Conservation (phyloP, 2,888 invertebrate genomes). For the Metopia argyrocephala region DNA sequence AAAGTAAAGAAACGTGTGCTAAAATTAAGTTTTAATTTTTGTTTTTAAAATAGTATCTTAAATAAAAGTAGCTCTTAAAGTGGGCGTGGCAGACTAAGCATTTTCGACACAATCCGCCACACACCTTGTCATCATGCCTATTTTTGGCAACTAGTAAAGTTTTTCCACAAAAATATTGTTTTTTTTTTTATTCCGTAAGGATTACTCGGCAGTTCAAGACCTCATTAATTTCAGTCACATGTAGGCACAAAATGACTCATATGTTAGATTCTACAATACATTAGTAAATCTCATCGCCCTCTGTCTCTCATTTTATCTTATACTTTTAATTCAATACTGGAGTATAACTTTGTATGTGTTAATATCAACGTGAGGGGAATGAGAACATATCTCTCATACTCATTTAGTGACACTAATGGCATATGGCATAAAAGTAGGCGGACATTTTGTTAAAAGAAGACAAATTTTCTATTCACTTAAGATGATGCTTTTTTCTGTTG, state of each 20-base stretch:
- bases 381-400: background rate
- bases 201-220: too few species aligned
- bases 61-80: too few species aligned
- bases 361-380: background rate
- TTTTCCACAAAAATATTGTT: too few species aligned
- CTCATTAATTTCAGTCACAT: background rate
- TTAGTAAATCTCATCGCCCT: background rate
- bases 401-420: background rate
- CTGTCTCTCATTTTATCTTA: conserved; percentile 9
- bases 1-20: too few species aligned
- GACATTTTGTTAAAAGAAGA: conserved; percentile 62
- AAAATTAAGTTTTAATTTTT: too few species aligned
- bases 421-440: conserved; percentile 54
- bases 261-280: background rate
- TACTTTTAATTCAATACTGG: background rate
- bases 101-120: too few species aligned
- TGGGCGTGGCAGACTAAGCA: too few species aligned
- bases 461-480: conserved; percentile 58
- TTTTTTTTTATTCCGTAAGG: too few species aligned
- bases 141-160: too few species aligned
- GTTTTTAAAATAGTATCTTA: too few species aligned
- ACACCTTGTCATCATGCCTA: too few species aligned
- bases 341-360: background rate
- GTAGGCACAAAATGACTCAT: background rate
- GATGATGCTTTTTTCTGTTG: conserved; percentile 32